Evolutionary conservation across 2,797 vertebrate species (phyloP).

Genomic region (Dromococcyx pavoninus): DNA sequence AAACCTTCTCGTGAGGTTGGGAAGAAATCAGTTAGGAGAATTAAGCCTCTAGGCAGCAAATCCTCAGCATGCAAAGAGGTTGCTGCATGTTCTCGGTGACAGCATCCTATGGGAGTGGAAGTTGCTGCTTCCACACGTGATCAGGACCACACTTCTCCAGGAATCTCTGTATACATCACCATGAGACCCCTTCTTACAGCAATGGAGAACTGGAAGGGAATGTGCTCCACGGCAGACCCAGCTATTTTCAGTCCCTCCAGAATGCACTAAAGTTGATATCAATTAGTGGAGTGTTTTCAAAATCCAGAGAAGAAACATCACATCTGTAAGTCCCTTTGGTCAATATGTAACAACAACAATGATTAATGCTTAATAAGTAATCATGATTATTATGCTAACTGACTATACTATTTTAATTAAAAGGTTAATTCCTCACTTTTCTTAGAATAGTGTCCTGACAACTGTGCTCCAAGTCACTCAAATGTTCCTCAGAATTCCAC

Average conservation of each 20-base stretch:
- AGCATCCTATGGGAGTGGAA: not conserved
- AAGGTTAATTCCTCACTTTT: not conserved
- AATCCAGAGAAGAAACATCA: not conserved
- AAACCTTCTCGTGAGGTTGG: not conserved
- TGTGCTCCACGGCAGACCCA: not conserved
- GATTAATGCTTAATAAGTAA: not conserved
- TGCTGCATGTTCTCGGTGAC: not conserved
- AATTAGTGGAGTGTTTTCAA: not conserved
- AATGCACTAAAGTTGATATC: not conserved
- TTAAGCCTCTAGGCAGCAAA: not conserved
- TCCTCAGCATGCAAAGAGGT: not conserved
- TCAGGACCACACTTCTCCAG: not conserved
- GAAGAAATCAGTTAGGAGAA: not conserved
- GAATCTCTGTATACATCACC: not conserved
- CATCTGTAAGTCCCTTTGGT: not conserved
- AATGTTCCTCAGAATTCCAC: not conserved
- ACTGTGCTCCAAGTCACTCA: not conserved
- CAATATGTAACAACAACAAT: not conserved
- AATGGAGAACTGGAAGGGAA: not conserved
- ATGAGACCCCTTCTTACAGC: not conserved
- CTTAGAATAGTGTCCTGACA: not conserved
- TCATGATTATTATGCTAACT: not conserved
- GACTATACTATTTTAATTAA: not conserved
- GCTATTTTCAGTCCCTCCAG: not conserved
- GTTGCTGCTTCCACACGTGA: not conserved